Evolutionary conservation across 2,797 vertebrate genomes (phyloP), one percentile per base, ranked within the genome.

Genomic region (Chiroxiphia lanceolata): DNA sequence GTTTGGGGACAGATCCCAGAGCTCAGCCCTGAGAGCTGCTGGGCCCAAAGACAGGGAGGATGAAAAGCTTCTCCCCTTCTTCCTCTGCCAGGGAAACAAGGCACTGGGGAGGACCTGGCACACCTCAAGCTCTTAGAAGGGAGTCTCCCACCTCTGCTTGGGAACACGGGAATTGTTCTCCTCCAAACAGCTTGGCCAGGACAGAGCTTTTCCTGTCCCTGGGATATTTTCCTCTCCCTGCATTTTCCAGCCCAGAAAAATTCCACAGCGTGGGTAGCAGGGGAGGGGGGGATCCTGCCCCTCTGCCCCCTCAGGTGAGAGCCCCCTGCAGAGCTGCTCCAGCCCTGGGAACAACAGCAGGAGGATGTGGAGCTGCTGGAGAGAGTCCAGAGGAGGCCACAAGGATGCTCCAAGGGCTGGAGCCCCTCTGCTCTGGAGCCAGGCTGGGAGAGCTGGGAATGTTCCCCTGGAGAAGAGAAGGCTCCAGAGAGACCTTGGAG

Each of bases 11-110:
- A 82, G 88, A 83, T 86, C 79, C 79, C 20, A 5, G 33, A 33
- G 91, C 89, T 85, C 71, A 69, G 75, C 79, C 78, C 34, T 23
- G 36, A 65, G 33, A 85, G 76, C 83, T 79, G 53, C 90, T 88
- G 88, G 88, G 75, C 59, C 42, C 47, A 9, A 59, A 85, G 90
- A 87, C 69, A 89, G 89, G 85, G 69, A 92, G 86, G 47, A 68
- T 10, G 47, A 67, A 85, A 91, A 83, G 60, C 76, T 48, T 69
- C 23, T 64, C 40, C 83, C 65, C 78, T 57, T 45, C 75, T 60
- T 34, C 36, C 29, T 33, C 47, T 72, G 76, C 83, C 89, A 80
- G 90, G 21, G 80, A 91, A 59, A 9, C n/a, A 9, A 54, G 51
- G 68, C 44, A 8, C 57, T 26, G 60, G 17, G 6, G 67, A 85